Conservation (phyloP, 1,140 invertebrate genomes). For the Drosophila tropicalis region DNA sequence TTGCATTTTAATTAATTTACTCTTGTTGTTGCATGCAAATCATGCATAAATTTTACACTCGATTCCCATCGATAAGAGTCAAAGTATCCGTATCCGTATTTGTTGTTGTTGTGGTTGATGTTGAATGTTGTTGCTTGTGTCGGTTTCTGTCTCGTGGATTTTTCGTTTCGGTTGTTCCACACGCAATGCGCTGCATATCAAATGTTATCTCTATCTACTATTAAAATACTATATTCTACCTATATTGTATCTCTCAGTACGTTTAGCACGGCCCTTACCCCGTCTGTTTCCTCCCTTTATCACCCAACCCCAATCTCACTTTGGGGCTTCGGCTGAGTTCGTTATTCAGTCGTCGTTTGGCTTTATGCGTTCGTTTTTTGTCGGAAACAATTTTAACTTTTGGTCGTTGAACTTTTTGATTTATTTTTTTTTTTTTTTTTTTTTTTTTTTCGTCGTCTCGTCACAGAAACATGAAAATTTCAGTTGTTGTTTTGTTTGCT, state of each 20-base stretch:
- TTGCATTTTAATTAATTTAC: constrained; percentile 61
- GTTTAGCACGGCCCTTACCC: constrained; percentile 26
- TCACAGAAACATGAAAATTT: constrained; percentile 24
- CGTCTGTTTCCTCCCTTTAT: too few relatives aligned
- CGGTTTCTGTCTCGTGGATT: neutral
- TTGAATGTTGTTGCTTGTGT: neutral
- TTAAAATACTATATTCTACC: constrained; percentile 17
- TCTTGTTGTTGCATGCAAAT: constrained; percentile 61
- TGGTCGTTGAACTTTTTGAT: constrained; percentile 80
- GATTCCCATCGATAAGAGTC: constrained; percentile 44
- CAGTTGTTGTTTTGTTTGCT: constrained; percentile 18
- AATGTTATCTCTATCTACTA: constrained; percentile 45
- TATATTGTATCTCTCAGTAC: constrained; percentile 62
- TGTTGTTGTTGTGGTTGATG: neutral
- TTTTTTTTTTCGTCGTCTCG: constrained; percentile 36
- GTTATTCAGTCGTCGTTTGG: constrained; percentile 8
- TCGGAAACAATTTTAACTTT: constrained; percentile 75
- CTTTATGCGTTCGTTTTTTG: constrained; percentile 29
- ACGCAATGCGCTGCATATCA: constrained; percentile 60
- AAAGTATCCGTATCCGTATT: constrained; percentile 11
- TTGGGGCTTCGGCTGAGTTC: constrained; percentile 5
- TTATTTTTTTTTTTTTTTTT: constrained; percentile 58
- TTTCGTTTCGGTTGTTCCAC: constrained; percentile 24
- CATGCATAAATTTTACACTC: constrained; percentile 60
- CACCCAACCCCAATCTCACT: constrained; percentile 1